Percentiles rank a stretch among this genome's conserved stretches.
Conservation (phyloP, 1,140 invertebrate species). For the Schlechtendalia chinensis region DNA sequence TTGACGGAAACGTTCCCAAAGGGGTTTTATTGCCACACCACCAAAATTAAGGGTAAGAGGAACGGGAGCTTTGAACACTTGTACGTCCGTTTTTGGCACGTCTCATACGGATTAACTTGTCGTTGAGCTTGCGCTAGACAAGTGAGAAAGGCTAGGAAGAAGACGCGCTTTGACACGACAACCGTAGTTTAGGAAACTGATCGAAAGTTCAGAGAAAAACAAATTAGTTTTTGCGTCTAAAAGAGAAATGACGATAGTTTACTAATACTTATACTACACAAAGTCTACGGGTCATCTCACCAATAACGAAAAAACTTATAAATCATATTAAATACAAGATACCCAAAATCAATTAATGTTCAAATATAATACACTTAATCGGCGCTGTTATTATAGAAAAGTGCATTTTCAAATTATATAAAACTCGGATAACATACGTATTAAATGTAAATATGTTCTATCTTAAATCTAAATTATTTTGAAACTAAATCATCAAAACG, state of each 20-base stretch:
- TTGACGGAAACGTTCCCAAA: conserved; percentile 16
- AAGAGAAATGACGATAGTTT: conserved; percentile 21
- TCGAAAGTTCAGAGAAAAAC: conserved; percentile 37
- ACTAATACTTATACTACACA: conserved; percentile 10
- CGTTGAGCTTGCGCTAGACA: conserved; percentile 40
- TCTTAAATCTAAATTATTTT: too few relatives aligned
- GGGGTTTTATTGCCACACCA: conserved; percentile 23
- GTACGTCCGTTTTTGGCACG: conserved; percentile 45
- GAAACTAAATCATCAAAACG: too few relatives aligned
- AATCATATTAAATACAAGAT: too few relatives aligned
- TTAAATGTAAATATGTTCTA: too few relatives aligned
- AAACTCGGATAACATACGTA: too few relatives aligned
- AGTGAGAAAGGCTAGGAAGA: background rate
- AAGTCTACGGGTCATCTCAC: background rate
- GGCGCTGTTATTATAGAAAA: too few relatives aligned
- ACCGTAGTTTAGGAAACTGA: conserved; percentile 35
- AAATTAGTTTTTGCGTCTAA: conserved; percentile 34
- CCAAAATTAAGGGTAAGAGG: conserved; percentile 27
- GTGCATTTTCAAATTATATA: too few relatives aligned
- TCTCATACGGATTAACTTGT: conserved; percentile 47
- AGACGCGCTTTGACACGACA: conserved; percentile 27
- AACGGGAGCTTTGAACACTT: conserved; percentile 41
- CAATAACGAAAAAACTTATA: background rate
- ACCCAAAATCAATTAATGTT: too few relatives aligned
- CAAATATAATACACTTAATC: too few relatives aligned